Evolutionary conservation across 2,888 invertebrate genomes (phyloP).

Genomic region (Alviniconcha strummeri): DNA sequence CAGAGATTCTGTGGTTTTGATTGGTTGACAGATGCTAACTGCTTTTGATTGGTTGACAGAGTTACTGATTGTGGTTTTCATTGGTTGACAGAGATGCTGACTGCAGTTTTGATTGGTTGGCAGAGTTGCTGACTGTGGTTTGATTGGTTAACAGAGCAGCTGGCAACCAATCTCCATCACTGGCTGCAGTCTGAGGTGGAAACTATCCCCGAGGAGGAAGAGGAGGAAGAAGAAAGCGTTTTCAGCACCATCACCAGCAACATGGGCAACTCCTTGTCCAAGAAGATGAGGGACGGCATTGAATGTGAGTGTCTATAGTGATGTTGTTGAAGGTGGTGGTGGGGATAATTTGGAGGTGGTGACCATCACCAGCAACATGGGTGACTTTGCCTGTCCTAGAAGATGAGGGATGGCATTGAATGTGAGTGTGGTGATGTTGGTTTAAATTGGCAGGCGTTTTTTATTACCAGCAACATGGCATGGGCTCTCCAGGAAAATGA

Average conservation of each 20-base stretch:
- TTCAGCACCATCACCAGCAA: constrained; percentile 49
- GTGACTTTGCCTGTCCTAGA: constrained; percentile 31
- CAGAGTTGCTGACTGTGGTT: too few species aligned
- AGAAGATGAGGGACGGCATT: constrained; percentile 29
- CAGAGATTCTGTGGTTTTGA: too few species aligned
- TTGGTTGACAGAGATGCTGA: too few species aligned
- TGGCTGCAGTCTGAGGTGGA: constrained; percentile 32
- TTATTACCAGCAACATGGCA: constrained; percentile 45
- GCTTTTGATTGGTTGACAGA: too few species aligned
- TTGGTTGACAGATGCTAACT: too few species aligned
- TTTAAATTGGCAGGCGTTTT: too few species aligned
- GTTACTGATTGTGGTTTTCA: too few species aligned
- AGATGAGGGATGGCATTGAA: constrained; percentile 32
- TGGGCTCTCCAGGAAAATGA: constrained; percentile 30
- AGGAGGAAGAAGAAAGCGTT: constrained; percentile 45
- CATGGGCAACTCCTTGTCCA: constrained; percentile 38
- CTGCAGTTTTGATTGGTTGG: too few species aligned
- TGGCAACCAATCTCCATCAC: constrained; percentile 28
- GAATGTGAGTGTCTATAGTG: constrained; percentile 32
- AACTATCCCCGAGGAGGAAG: constrained; percentile 38
- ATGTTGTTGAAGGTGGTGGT: too few species aligned
- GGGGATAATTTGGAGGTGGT: too few species aligned
- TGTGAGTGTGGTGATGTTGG: too few species aligned
- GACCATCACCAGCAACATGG: constrained; percentile 46
- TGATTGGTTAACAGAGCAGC: background rate